These are phyloP conservation scores for Amphiprion percula DNA, from an alignment of 2,113 vertebrate genomes.

Conservation along the genomic window DNA sequence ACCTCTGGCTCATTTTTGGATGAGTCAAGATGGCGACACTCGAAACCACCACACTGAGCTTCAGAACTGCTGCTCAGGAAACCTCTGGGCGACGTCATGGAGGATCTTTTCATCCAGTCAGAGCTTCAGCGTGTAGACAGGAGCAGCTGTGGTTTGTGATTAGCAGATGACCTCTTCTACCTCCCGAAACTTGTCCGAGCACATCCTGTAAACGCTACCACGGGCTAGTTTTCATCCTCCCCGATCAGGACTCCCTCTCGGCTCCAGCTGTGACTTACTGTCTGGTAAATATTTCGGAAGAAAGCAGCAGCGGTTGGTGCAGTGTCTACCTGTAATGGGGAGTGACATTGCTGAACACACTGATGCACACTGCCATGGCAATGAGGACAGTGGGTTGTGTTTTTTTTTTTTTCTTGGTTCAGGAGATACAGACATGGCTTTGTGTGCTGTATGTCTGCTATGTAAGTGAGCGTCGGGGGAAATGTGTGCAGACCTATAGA, in stretches of 20 bases:
- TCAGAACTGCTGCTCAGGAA: too few species aligned
- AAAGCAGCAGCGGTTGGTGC: conserved; percentile 23
- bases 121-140: neutral
- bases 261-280: conserved; percentile 37
- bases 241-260: conserved; percentile 10
- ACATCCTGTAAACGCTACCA: neutral
- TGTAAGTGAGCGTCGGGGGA: conserved; percentile 22
- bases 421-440: conserved; percentile 45
- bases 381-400: conserved; percentile 35
- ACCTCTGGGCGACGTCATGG: too few species aligned
- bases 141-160: neutral
- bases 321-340: conserved; percentile 33
- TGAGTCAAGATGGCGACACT: too few species aligned
- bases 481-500: conserved; percentile 20
- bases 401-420: neutral
- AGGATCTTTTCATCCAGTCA: neutral
- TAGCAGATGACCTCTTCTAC: neutral
- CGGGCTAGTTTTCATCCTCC: neutral
- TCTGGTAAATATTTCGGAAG: conserved; percentile 44
- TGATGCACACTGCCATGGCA: conserved; percentile 62
- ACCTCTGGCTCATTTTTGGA: too few species aligned
- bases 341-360: conserved; percentile 50
- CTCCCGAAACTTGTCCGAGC: neutral
- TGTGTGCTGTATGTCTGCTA: conserved; percentile 45
- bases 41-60: too few species aligned